These are phyloP conservation scores for Nowickia ferox DNA, from an alignment of 2,888 invertebrate genomes.

Conservation along the genomic window DNA sequence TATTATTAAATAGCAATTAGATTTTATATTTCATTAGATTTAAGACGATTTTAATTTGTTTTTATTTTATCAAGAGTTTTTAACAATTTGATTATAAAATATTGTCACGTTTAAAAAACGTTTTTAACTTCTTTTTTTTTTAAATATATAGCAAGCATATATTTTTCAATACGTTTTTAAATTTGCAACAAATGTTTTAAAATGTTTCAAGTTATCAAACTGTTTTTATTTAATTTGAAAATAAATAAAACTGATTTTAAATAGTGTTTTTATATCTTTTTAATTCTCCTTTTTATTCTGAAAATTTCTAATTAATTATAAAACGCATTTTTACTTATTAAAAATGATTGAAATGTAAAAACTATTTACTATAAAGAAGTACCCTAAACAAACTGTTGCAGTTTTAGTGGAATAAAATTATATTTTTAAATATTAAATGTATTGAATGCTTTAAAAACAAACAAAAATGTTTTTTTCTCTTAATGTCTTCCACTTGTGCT, in stretches of 20 bases:
- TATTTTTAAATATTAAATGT: slow-evolving; percentile 52
- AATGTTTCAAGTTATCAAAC: slow-evolving; percentile 61
- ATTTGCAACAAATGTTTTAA: slow-evolving; percentile 42
- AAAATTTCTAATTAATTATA: slow-evolving; percentile 15
- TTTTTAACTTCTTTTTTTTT: slow-evolving; percentile 58
- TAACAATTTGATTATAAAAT: slow-evolving; percentile 65
- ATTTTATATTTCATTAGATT: slow-evolving; percentile 50
- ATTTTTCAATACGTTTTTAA: slow-evolving; percentile 41
- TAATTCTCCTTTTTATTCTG: slow-evolving; percentile 8
- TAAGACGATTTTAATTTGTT: slow-evolving; percentile 71
- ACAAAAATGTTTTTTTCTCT: slow-evolving; percentile 57
- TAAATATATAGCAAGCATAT: slow-evolving; percentile 21
- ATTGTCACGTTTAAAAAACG: slow-evolving; percentile 68
- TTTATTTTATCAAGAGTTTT: slow-evolving; percentile 68
- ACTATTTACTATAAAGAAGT: slow-evolving; percentile 13
- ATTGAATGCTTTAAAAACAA: slow-evolving; percentile 61
- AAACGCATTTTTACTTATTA: slow-evolving; percentile 53
- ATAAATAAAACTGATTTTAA: slow-evolving; percentile 46
- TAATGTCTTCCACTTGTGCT: slow-evolving; percentile 81
- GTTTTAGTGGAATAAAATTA: slow-evolving; percentile 72
- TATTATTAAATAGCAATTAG: slow-evolving; percentile 44
- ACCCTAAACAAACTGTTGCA: slow-evolving; percentile 69
- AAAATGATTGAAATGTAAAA: slow-evolving; percentile 44
- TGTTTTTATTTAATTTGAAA: slow-evolving; percentile 61
- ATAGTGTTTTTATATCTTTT: slow-evolving; percentile 21